Evolutionary conservation across 30 jellyfish, hydroid and myxozoan genomes (phyloP).

Genomic region (Chrysaora quinquecirrha): DNA sequence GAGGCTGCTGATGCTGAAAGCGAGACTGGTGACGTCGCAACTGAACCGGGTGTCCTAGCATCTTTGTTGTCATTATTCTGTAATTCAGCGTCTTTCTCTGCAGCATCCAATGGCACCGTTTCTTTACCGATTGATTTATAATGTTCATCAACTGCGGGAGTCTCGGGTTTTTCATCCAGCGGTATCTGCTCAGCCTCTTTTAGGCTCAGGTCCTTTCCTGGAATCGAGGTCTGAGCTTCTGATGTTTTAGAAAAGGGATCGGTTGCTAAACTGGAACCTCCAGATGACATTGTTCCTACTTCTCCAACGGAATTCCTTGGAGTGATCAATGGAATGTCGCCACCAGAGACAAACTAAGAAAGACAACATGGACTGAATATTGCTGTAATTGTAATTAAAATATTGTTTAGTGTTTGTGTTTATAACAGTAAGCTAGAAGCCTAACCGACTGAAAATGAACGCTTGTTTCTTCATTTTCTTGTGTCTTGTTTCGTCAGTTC

Average conservation of each 20-base stretch:
- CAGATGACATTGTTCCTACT: constrained; percentile 1
- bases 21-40: too few relatives aligned
- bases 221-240: constrained; percentile 4
- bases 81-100: neutral
- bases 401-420: too few relatives aligned
- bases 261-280: neutral
- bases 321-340: constrained; percentile 39
- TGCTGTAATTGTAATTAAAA: too few relatives aligned
- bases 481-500: too few relatives aligned
- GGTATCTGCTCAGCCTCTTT: neutral
- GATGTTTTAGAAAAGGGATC: neutral
- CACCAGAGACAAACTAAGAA: constrained; percentile 78
- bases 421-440: too few relatives aligned
- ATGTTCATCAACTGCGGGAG: neutral
- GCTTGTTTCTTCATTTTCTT: too few relatives aligned
- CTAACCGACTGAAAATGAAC: too few relatives aligned
- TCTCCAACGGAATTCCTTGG: constrained; percentile 4
- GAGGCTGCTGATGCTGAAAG: too few relatives aligned
- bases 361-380: too few relatives aligned
- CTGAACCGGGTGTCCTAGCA: too few relatives aligned
- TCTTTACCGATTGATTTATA: neutral
- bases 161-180: neutral
- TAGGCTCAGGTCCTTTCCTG: neutral
- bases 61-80: too few relatives aligned
- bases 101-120: neutral